phyloP scores from a whole-genome alignment of 2,113 vertebrate genomes.

The Xiphophorus hellerii region DNA sequence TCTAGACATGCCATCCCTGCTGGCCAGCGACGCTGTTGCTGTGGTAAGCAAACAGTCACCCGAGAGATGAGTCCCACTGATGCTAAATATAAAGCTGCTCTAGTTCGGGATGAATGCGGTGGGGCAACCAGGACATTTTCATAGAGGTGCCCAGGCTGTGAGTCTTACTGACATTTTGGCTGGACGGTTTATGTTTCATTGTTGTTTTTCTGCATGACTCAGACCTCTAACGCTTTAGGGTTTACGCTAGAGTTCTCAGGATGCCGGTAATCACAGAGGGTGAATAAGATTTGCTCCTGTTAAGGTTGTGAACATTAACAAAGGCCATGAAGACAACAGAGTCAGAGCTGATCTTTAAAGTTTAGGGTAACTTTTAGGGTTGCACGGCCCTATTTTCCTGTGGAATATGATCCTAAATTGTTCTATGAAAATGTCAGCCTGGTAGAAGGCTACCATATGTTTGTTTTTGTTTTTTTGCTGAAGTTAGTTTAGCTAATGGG shows the following conservation, averaged over 20 bases:
- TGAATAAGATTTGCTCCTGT: too few relatives aligned
- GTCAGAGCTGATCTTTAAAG: too few relatives aligned
- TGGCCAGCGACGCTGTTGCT: slow-evolving; percentile 86
- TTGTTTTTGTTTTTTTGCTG: too few relatives aligned
- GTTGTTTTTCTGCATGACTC: background rate
- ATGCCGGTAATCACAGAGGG: too few relatives aligned
- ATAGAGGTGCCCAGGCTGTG: background rate
- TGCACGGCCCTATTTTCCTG: too few relatives aligned
- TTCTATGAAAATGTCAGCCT: too few relatives aligned
- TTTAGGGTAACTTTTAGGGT: too few relatives aligned
- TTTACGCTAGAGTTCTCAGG: background rate
- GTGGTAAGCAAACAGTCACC: slow-evolving; percentile 73
- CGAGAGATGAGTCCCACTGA: background rate
- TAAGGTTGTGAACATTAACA: too few relatives aligned
- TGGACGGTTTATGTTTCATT: background rate
- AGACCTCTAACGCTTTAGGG: background rate
- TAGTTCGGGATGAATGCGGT: slow-evolving; percentile 2
- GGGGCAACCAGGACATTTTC: background rate
- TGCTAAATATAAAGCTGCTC: slow-evolving; percentile 42
- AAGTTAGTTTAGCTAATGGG: too few relatives aligned
- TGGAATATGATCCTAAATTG: too few relatives aligned
- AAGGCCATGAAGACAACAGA: too few relatives aligned
- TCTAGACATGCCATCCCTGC: slow-evolving; percentile 83
- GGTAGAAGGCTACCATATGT: too few relatives aligned
- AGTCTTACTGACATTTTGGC: background rate